Evolutionary conservation across 1,140 invertebrate species (phyloP), one percentile per base, ranked within the genome.

Genomic region (Periplaneta americana): DNA sequence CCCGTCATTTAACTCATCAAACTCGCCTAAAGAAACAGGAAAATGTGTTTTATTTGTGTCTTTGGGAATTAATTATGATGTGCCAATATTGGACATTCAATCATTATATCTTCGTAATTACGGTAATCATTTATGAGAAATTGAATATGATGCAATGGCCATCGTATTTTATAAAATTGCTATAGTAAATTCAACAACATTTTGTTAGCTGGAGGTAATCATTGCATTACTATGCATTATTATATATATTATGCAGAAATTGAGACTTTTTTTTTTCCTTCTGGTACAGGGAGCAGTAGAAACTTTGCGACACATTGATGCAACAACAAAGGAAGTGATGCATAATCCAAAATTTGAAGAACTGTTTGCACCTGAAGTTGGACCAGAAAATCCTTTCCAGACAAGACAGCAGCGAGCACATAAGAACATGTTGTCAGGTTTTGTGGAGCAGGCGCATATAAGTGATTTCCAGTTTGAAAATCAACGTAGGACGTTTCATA

Each of bases 401-500:
- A 97, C 97, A 1, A 92, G 96, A 85, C 97, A 98, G 86, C 94
- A 97, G 87, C 93, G 91, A 84, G 95, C 97, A 2, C 86, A 90
- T 2, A 96, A 97, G 87, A 99, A 99, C 87, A 98, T 95, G 82
- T 88, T 99, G 0, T 94, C 98, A 34, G 99, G 98, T 18, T 98
- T 94, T 91, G 95, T 99, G 8, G 99, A 99, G 87, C 92, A 95
- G 84, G 97, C 98, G 8, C 96, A 99, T 88, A 93, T 99, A 35
- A 99, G 94, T 89, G 96, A 97, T 85, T 99, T 99, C 89, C 96
- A 99, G 85, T 99, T 99, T 92, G 98, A 99, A 89, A 98, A 97
- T 87, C 98, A 99, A 86, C 91, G 98, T 83, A 91, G 97, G 86
- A 99, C 98, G 17, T 99, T 99, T 88, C 91, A 93, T 36, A 97